Base-by-base conservation (phyloP, 2,888 invertebrate species). In the Latrodectus elegans region DNA sequence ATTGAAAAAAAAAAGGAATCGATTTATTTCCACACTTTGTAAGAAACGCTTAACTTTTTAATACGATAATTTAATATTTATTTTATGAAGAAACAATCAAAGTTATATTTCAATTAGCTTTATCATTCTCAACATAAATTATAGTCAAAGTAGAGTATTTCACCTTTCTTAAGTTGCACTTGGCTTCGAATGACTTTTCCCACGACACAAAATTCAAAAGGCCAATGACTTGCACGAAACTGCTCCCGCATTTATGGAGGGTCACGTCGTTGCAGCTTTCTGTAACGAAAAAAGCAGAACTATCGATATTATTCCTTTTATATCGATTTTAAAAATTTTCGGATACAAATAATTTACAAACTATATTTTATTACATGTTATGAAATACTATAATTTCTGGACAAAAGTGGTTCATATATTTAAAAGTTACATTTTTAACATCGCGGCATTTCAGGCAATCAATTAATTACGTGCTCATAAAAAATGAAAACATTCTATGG, bases 131-230 rank as follows among this genome's bases (percentile, higher is more conserved):
- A 38, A 38, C 6, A 38, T 38, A 38, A 38, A 6, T 38, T 38
- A 38, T 38, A 38, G 38, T 38, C 4, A 38, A 38, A 38, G 38
- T 38, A 6, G 6, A 38, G 38, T 70, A n/a, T 70, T n/a, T 81
- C 82, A 89, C 89, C 74, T 84, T 84, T 84, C 89, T 89, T 0
- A 88, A 67, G 12, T 86, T 71, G 64, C 89, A 89, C 70, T 89
- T 89, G 4, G 86, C 75, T 65, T 87, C 82, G 51, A 84, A 89
- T 9, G 89, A 89, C 51, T 88, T 82, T n/a, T 72, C 74, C 64
- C 26, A 75, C 4, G 89, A 79, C 10, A 89, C 52, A n/a, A 71
- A 89, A 53, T 84, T 81, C 1, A 89, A 49, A 14, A 89, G 81
- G 17, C 84, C 72, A 49, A 86, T 88, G 0, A 89, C 86, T 81